Conservation (phyloP, 2,113 vertebrate species). For the Manacus vitellinus region DNA sequence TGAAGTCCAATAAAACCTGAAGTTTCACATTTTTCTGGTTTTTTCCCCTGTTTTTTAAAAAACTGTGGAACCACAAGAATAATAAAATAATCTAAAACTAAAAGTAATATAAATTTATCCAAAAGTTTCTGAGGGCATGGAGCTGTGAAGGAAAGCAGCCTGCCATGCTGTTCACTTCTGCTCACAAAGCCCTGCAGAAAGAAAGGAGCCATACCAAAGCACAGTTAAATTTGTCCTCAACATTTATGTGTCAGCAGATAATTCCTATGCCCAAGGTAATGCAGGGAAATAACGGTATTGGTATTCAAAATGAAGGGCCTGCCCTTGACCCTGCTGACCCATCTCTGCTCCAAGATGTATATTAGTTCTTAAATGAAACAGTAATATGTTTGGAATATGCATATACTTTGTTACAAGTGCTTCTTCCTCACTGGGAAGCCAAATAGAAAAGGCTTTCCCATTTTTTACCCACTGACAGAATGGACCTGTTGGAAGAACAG, state of each 20-base stretch:
- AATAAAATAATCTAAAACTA: background rate
- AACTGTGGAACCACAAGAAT: background rate
- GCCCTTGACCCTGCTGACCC: background rate
- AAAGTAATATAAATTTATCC: background rate
- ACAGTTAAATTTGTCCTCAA: background rate
- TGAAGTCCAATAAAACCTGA: background rate
- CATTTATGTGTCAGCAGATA: background rate
- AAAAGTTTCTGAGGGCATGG: background rate
- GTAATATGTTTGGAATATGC: background rate
- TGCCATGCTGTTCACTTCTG: background rate
- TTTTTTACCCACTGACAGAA: background rate
- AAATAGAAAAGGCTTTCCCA: background rate
- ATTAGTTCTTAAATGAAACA: background rate
- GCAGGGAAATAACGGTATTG: background rate
- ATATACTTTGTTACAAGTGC: background rate
- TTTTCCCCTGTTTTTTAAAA: too few species aligned
- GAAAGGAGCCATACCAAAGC: background rate
- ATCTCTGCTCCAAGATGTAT: background rate
- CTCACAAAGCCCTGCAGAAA: background rate
- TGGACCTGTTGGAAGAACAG: background rate
- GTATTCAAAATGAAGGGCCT: background rate
- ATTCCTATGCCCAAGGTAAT: background rate
- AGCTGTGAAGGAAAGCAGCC: background rate
- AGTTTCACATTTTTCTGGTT: background rate
- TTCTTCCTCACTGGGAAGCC: background rate